Base-by-base conservation (phyloP, 2,113 vertebrate species). In the Trichomycterus rosablanca region DNA sequence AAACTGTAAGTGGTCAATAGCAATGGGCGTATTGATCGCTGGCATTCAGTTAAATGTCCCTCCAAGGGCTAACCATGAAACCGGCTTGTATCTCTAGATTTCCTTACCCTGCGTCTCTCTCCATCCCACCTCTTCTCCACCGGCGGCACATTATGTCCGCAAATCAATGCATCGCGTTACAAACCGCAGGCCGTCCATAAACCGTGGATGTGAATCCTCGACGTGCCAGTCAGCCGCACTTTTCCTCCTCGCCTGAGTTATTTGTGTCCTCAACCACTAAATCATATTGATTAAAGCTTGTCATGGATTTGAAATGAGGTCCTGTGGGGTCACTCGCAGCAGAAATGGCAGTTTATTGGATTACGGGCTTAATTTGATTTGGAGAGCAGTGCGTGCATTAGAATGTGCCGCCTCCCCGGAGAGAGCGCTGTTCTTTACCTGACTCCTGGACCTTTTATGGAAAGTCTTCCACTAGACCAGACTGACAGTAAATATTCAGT, bases 151-250 rank as follows among this genome's bases (percentile, higher is more conserved):
- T 84, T 84, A 85, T 85, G 84, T 87, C 83, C 83, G 75, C 44
- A 88, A 92, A 93, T 92, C 89, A 90, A 90, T 93, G 85, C 80
- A 76, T 40, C 83, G 85, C 82, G 87, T 88, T 86, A 80, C 80
- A 85, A 91, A 88, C 80, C 77, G 67, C 88, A 78, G 77, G 79
- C 66, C 90, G 82, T 88, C 16, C 26, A 85, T 37, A 3, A 11
- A 11, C 4, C 34, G 83, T 83, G 90, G 89, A 91, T 86, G 88
- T 84, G 62, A 32, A 48, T 56, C 39, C 46, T 52, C 64, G 44
- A 66, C 58, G 56, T 18, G 32, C 9, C 54, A 11, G 54, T 56
- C 69, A 56, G 28, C 63, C 22, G 14, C 48, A 75, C 26, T 48
- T 37, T 51, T 34, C 70, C 54, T 70, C 59, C 42, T 67, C 67